These are phyloP conservation scores for Ceyx margarethae DNA, from an alignment of 2,113 vertebrate species.

Conservation along the genomic window DNA sequence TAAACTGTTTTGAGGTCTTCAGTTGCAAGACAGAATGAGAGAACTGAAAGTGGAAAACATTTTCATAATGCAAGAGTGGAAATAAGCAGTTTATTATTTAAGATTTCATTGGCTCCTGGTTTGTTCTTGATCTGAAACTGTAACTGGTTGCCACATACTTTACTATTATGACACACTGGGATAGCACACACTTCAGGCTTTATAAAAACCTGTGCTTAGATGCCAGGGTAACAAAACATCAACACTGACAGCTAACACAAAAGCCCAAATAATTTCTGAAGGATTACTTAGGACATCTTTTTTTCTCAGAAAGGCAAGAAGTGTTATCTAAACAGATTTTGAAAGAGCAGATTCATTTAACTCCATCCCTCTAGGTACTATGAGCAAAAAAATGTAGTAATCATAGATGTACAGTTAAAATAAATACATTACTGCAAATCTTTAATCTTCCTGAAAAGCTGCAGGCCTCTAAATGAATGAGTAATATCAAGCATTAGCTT, in stretches of 20 bases:
- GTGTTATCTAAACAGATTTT: not conserved
- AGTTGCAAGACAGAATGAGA: not conserved
- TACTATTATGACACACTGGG: not conserved
- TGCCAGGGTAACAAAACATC: not conserved
- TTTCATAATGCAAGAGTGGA: not conserved
- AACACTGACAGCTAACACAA: not conserved
- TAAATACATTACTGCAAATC: constrained; percentile 3
- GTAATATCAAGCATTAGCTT: not conserved
- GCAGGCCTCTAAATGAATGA: not conserved
- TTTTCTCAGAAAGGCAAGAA: not conserved
- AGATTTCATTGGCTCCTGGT: not conserved
- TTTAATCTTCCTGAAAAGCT: constrained; percentile 19
- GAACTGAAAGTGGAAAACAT: not conserved
- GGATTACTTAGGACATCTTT: not conserved
- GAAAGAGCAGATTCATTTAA: not conserved
- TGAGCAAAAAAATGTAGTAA: not conserved
- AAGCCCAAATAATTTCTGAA: not conserved
- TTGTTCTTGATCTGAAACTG: not conserved
- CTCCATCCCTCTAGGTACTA: not conserved
- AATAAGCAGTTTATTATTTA: not conserved
- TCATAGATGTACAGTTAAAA: constrained; percentile 6
- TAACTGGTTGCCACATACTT: not conserved
- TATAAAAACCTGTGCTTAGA: not conserved
- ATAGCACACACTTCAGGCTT: not conserved
- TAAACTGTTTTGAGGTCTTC: not conserved